phyloP scores from a whole-genome alignment of 2,113 vertebrate genomes.

The Pomatorhinus ruficollis region DNA sequence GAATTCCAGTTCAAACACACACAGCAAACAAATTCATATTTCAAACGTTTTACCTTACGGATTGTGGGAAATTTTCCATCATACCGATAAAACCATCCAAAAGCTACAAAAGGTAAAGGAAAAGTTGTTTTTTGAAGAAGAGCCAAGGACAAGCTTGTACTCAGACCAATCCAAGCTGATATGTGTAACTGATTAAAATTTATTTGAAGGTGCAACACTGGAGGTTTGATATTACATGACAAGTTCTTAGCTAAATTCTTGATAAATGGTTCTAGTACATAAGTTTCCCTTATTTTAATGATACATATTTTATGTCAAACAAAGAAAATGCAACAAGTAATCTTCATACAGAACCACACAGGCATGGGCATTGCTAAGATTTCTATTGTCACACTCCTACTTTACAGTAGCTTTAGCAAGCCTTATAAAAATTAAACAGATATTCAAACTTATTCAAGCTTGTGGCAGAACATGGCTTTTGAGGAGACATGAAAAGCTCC shows the following conservation, averaged over 20 bases:
- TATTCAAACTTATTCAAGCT: not conserved
- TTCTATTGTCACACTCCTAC: not conserved
- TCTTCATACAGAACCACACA: not conserved
- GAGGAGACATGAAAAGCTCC: not conserved
- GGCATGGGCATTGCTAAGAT: not conserved
- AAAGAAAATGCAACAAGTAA: not conserved
- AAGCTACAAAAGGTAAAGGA: conserved; percentile 80
- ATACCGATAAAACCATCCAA: conserved; percentile 98
- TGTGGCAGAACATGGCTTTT: not conserved
- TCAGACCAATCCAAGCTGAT: not conserved
- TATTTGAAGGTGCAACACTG: not conserved
- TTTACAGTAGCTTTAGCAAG: not conserved
- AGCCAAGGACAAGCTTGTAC: not conserved
- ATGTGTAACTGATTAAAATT: not conserved
- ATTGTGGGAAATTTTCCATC: conserved; percentile 95
- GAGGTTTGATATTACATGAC: not conserved
- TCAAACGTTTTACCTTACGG: conserved; percentile 84
- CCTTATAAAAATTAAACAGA: not conserved
- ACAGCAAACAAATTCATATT: conserved; percentile 51
- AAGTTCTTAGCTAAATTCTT: not conserved
- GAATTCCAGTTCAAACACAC: conserved; percentile 33
- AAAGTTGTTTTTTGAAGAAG: not conserved
- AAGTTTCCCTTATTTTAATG: not conserved
- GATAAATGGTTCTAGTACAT: not conserved
- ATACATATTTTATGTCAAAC: not conserved